Evolutionary conservation across 1,140 invertebrate species (phyloP).

Genomic region (Oncopodura yosiiana): DNA sequence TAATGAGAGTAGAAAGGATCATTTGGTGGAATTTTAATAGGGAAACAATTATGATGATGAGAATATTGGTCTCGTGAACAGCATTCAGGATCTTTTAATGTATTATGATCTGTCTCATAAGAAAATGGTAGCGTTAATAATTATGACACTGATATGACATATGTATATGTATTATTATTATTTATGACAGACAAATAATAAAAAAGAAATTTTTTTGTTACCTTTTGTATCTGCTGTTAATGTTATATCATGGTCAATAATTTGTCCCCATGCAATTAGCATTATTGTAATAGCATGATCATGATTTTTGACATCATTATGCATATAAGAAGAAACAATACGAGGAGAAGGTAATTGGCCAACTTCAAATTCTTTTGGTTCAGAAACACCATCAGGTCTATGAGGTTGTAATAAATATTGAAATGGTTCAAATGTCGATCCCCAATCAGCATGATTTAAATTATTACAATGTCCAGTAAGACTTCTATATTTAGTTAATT

Average conservation of each 20-base stretch:
- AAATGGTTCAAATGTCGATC: conserved; percentile 64
- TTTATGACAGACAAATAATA: not conserved
- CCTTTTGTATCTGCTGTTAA: conserved; percentile 47
- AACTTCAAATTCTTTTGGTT: conserved; percentile 6
- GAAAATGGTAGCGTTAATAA: not conserved
- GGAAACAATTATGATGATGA: conserved; percentile 44
- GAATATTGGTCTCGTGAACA: conserved; percentile 36
- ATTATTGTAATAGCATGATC: conserved; percentile 45
- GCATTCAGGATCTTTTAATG: conserved; percentile 41
- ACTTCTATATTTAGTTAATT: conserved; percentile 57
- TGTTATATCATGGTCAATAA: conserved; percentile 49
- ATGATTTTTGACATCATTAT: conserved; percentile 42
- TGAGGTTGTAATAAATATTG: conserved; percentile 16
- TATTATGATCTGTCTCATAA: conserved; percentile 39
- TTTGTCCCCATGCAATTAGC: conserved; percentile 47
- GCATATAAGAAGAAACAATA: conserved; percentile 42
- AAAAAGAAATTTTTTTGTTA: conserved; percentile 29
- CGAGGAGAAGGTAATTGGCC: conserved; percentile 43
- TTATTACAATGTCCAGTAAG: conserved; percentile 96
- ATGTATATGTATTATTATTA: not conserved
- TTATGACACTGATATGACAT: too few relatives aligned
- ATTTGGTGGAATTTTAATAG: conserved; percentile 43
- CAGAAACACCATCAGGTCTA: conserved; percentile 17
- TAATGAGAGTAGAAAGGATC: conserved; percentile 44
- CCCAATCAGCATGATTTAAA: conserved; percentile 79